These are phyloP conservation scores for Ormyrus labotus DNA, from an alignment of 2,888 invertebrate species.

Conservation along the genomic window DNA sequence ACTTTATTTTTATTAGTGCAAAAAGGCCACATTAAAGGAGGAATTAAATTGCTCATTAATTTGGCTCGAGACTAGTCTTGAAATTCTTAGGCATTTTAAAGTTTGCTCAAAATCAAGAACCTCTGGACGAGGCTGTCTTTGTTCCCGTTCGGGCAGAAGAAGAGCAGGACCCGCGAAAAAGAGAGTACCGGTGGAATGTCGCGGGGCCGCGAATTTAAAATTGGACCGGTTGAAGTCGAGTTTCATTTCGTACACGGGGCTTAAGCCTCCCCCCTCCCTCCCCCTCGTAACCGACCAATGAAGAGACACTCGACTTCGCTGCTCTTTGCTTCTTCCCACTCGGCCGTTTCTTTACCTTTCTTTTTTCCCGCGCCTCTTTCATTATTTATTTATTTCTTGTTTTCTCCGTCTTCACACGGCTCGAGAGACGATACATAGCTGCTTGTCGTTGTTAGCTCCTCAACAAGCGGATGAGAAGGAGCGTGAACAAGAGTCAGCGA, in stretches of 20 bases:
- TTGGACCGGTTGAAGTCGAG: constrained; percentile 39
- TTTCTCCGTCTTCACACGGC: constrained; percentile 38
- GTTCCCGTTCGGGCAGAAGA: too few species aligned
- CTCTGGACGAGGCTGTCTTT: too few species aligned
- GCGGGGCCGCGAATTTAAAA: constrained; percentile 39
- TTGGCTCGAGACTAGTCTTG: too few species aligned
- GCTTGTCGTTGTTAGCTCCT: constrained; percentile 51
- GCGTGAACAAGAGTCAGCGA: constrained; percentile 30
- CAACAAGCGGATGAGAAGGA: constrained; percentile 36
- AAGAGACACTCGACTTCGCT: constrained; percentile 36
- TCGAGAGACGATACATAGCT: constrained; percentile 13
- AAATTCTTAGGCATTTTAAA: too few species aligned
- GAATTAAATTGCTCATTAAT: too few species aligned
- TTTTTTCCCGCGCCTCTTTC: constrained; percentile 24
- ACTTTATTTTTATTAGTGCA: too few species aligned
- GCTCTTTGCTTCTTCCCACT: not conserved
- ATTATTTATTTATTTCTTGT: constrained; percentile 43
- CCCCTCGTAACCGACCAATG: constrained; percentile 11
- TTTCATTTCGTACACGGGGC: constrained; percentile 4
- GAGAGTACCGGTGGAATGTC: constrained; percentile 12
- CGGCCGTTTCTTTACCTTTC: constrained; percentile 11
- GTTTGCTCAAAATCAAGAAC: too few species aligned
- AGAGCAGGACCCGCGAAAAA: not conserved
- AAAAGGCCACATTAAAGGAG: not conserved
- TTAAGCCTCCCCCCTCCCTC: too few species aligned